These are phyloP conservation scores for Mycalesis mineus DNA, from an alignment of 2,888 invertebrate species.

Conservation along the genomic window DNA sequence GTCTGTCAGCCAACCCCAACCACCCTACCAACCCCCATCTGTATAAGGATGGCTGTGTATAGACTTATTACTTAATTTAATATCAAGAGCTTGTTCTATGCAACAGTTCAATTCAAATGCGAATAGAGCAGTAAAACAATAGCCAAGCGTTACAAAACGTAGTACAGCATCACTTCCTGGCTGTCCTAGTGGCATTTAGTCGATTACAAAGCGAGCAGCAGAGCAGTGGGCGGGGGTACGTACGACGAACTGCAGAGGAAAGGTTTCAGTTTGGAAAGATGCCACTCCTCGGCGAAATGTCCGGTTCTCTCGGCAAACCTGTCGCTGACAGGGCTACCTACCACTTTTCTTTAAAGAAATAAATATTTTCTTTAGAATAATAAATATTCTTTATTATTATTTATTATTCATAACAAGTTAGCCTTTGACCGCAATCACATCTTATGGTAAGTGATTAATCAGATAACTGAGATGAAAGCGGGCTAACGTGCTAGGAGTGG, in stretches of 20 bases:
- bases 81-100: not conserved
- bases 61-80: too few species aligned
- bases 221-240: constrained; percentile 23
- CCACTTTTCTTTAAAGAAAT: too few species aligned
- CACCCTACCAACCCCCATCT: too few species aligned
- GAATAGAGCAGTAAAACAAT: not conserved
- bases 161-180: constrained; percentile 15
- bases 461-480: too few species aligned
- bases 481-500: too few species aligned
- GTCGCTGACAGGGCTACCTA: constrained; percentile 48
- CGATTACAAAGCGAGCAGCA: constrained; percentile 27
- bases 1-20: too few species aligned
- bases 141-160: not conserved
- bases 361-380: too few species aligned
- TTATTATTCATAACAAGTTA: too few species aligned
- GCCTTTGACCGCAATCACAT: too few species aligned
- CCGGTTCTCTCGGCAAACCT: constrained; percentile 57
- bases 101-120: not conserved
- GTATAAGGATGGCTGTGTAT: too few species aligned
- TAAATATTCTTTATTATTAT: too few species aligned
- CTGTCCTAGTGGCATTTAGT: constrained; percentile 34
- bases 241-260: constrained; percentile 22
- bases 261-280: constrained; percentile 27
- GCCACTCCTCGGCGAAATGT: constrained; percentile 41
- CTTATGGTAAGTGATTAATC: too few species aligned